These are phyloP conservation scores for Oreamnos americanus DNA, from an alignment of 2,113 vertebrate genomes.

Conservation along the genomic window DNA sequence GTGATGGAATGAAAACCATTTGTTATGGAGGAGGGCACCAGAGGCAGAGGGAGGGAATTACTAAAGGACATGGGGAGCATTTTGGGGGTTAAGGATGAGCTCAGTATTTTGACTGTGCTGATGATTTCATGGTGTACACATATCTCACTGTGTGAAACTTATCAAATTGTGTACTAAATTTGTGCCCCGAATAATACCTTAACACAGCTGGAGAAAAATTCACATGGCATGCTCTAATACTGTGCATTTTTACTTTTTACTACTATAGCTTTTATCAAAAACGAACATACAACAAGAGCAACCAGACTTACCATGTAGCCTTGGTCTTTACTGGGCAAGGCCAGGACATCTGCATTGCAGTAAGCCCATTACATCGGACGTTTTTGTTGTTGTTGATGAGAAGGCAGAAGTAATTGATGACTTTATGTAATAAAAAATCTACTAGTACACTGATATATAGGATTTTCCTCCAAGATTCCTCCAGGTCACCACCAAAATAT, in stretches of 20 bases:
- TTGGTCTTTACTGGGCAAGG: neutral
- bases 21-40: neutral
- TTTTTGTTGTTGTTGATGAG: neutral
- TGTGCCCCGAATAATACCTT: neutral
- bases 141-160: neutral
- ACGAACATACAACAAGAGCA: neutral
- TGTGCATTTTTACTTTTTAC: neutral
- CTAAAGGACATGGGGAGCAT: neutral
- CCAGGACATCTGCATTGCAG: neutral
- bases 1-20: neutral
- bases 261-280: neutral
- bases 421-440: slow-evolving; percentile 43
- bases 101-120: neutral
- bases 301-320: neutral
- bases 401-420: neutral
- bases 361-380: neutral
- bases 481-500: slow-evolving; percentile 57
- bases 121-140: neutral
- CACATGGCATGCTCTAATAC: neutral
- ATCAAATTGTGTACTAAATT: neutral
- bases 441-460: neutral
- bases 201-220: neutral
- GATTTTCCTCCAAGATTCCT: slow-evolving; percentile 61
- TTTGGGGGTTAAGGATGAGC: neutral
- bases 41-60: neutral